Evolutionary conservation across 1,140 invertebrate species (phyloP).

Genomic region (Neodiprion virginianus): DNA sequence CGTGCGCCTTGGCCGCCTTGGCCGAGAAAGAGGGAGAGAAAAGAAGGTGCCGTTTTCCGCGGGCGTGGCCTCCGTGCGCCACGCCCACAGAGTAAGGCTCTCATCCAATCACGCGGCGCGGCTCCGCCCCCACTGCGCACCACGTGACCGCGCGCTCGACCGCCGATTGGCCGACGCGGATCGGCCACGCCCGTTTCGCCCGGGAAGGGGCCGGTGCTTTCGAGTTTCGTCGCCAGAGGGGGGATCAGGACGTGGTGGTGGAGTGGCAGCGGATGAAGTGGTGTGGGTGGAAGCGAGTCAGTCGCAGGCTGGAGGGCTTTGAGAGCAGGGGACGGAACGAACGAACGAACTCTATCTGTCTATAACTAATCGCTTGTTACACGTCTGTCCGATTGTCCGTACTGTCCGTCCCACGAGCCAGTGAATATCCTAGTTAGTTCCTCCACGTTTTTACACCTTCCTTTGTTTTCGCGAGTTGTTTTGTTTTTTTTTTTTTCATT

Average conservation of each 20-base stretch:
- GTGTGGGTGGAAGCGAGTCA: constrained; percentile 61
- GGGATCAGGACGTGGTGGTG: constrained; percentile 44
- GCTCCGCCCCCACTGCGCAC: constrained; percentile 27
- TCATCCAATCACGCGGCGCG: not conserved
- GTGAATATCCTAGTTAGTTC: constrained; percentile 7
- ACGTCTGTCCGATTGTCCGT: constrained; percentile 29
- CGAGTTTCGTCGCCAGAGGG: constrained; percentile 54
- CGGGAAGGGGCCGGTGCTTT: constrained; percentile 46
- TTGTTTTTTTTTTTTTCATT: not conserved
- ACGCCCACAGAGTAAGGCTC: not conserved
- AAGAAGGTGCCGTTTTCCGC: constrained; percentile 18
- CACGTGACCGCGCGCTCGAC: constrained; percentile 16
- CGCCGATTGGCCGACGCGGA: constrained; percentile 6
- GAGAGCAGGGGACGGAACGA: constrained; percentile 59
- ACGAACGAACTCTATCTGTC: constrained; percentile 39
- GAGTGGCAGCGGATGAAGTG: constrained; percentile 53
- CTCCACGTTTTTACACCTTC: not conserved
- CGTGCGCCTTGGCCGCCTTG: not conserved
- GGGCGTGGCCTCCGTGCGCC: constrained; percentile 26
- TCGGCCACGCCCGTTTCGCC: constrained; percentile 19
- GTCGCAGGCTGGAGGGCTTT: constrained; percentile 62
- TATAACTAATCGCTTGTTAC: constrained; percentile 38
- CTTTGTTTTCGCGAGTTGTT: not conserved
- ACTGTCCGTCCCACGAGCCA: constrained; percentile 31
- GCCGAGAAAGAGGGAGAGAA: constrained; percentile 21